Base-by-base conservation (phyloP, 2,113 vertebrate species). In the Eulemur macaco region DNA sequence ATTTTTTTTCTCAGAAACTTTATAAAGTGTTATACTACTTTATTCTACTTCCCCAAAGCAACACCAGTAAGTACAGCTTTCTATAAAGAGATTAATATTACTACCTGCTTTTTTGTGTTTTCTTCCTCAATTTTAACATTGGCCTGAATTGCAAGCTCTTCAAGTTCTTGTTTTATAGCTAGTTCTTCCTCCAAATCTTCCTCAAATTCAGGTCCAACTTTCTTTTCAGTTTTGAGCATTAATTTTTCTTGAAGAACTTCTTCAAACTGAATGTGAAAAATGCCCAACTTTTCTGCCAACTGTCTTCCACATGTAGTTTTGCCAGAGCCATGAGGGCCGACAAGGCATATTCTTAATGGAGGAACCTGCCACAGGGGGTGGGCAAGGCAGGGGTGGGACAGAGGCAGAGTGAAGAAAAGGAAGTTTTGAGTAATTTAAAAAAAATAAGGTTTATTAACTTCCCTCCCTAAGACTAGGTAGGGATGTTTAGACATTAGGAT, bases 191-290 rank as follows among this genome's bases (percentile, higher is more conserved):
- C 98, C 13, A 63, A 66, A 39, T 99, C 99, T 18, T 98, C 98
- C 50, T 99, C 99, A 97, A 98, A 99, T 78, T 98, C 91, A 6
- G 96, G 96, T 54, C 98, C 98, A 89, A 99, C 94, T 58, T 90
- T 98, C 89, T 90, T 97, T 98, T 98, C 98, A 31, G 99, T 99
- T 99, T 99, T 99, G 77, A 98, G 96, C 93, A 99, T 97, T 95
- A 99, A 96, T 90, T 99, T 94, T 98, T 99, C 99, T 97, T 99
- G 99, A 29, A 99, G 98, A 69, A 98, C 97, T 97, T 99, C 99
- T 78, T 99, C 98, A 98, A 99, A 99, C 20, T 99, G 99, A 97
- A 99, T 99, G 89, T 99, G 99, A 95, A 99, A 99, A 93, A 99
- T 97, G 18, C 99, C 99, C 63, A 99, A 98, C 85, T 99, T 98